phyloP scores from a whole-genome alignment of 2,113 vertebrate species.

The Galeopterus variegatus region DNA sequence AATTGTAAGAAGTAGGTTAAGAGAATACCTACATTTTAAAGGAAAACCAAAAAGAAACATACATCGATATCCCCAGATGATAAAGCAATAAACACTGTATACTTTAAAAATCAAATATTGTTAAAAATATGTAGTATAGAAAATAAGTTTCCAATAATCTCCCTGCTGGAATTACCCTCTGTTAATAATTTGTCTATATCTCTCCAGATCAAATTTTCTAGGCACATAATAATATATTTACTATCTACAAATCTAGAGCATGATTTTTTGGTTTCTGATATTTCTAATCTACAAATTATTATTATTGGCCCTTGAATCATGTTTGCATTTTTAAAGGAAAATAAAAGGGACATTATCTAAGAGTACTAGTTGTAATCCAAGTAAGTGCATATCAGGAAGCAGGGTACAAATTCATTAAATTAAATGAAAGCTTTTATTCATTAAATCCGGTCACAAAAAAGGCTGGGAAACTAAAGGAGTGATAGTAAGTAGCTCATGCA shows the following conservation, averaged over 20 bases:
- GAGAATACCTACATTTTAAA: neutral
- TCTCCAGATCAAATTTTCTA: constrained; percentile 13
- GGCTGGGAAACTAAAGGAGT: constrained; percentile 15
- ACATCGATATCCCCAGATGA: neutral
- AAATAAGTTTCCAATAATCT: neutral
- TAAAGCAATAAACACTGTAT: neutral
- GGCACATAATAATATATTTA: neutral
- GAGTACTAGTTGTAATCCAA: neutral
- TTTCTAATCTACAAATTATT: constrained; percentile 46
- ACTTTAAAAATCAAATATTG: constrained; percentile 29
- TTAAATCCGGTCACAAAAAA: constrained; percentile 44
- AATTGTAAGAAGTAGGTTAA: neutral
- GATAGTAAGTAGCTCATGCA: neutral
- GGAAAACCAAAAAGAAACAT: neutral
- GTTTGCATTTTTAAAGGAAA: constrained; percentile 44
- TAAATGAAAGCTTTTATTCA: neutral
- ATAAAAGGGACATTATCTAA: neutral
- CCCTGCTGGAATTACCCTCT: neutral
- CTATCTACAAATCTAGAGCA: neutral
- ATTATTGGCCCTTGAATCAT: neutral
- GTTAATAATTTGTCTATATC: neutral
- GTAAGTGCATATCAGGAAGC: neutral
- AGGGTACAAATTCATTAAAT: neutral
- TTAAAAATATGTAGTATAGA: neutral
- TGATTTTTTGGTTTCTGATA: constrained; percentile 21